Percentiles rank a stretch among this genome's conserved stretches.
These are phyloP conservation scores for Actias luna DNA, from an alignment of 2,888 invertebrate genomes.

Conservation along the genomic window DNA sequence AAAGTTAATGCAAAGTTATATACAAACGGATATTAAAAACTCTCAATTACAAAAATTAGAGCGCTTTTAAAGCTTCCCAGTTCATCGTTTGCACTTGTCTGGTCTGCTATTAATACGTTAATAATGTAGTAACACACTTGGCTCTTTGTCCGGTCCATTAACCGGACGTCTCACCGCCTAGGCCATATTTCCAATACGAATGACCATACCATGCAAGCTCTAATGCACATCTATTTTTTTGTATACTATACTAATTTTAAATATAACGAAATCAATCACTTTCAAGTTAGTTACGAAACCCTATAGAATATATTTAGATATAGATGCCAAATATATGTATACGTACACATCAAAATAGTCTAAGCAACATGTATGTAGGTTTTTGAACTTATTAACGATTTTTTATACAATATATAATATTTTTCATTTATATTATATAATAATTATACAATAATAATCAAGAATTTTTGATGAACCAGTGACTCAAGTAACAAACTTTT, in stretches of 20 bases:
- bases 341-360: no score
- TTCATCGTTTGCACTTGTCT: constrained; percentile 26
- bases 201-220: constrained; percentile 50
- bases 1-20: neutral
- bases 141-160: constrained; percentile 53
- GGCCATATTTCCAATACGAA: constrained; percentile 55
- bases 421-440: no score
- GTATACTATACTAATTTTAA: neutral
- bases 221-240: constrained; percentile 51
- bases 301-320: no score
- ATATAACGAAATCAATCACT: neutral
- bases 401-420: no score
- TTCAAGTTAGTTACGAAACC: neutral
- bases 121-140: constrained; percentile 47
- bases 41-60: neutral
- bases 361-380: no score
- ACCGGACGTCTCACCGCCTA: constrained; percentile 50
- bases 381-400: no score
- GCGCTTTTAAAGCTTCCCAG: constrained; percentile 6
- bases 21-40: neutral
- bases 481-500: no score
- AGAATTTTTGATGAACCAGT: no score
- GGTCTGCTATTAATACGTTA: constrained; percentile 46
- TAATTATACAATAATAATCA: no score
- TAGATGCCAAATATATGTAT: no score